Evolutionary conservation across 64 coral and sea anemone genomes (phyloP), one percentile per base, ranked within the genome.

Genomic region (Acropora yongei): DNA sequence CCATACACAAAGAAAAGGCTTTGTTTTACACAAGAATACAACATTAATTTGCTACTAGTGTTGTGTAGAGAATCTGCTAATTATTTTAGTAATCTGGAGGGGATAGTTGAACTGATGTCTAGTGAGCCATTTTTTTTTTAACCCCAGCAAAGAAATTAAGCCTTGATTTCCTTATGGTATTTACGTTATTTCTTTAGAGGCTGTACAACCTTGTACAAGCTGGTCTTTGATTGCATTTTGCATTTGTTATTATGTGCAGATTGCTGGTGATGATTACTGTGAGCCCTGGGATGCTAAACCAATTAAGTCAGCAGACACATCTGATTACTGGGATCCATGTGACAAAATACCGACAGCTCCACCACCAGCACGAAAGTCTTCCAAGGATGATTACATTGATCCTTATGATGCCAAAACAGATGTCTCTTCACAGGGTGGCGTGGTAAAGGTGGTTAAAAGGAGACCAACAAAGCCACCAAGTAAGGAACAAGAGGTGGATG

Each of bases 321-420:
- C 80, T 83, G 95, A 96, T 84, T 96, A 96, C 47, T 93, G 91
- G 57, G 95, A 96, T 66, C 95, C 95, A 1, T 97, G 95, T 88
- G 95, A 97, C 45, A 48, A 78, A 16, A 77, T 43, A 84, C 71
- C 72, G 7, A 19, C 78, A 16, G 49, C 60, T 42, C 41, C 77
- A 47, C 7, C 44, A 19, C 41, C 11, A 17, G 44, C 41, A 12
- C 3, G 42, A 92, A 85, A 67, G 53, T 45, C 47, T 16, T 74
- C 84, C 2, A 61, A 87, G 20, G 93, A 95, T 76, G 95, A 96
- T 69, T 96, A 96, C 41, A 90, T 87, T 60, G 95, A 96, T 58
- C 95, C 95, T 0, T 97, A 91, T 88, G 95, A 97, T 97, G 95
- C 95, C 4, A 82, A 94, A 63, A 8, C 68, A 49, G 82, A 85